A percentile compares a stretch with the other conserved stretches of the same genome.
phyloP scores from a whole-genome alignment of 2,113 vertebrate genomes.

The Sus scrofa region DNA sequence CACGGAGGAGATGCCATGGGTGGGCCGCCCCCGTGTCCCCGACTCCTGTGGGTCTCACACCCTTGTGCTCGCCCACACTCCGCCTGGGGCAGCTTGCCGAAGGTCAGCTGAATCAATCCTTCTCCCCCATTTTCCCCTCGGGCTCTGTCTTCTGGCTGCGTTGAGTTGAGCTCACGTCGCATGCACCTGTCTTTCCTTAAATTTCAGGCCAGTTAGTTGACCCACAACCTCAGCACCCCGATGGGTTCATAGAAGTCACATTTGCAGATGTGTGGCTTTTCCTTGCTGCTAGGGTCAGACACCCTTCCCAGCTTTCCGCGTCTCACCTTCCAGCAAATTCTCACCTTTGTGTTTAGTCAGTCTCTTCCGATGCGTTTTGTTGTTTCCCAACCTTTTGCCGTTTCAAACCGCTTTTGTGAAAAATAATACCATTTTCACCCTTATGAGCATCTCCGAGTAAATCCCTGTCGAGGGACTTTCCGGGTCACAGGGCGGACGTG shows the following conservation, averaged over 20 bases:
- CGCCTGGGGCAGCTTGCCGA: background rate
- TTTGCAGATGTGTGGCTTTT: background rate
- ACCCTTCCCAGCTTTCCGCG: background rate
- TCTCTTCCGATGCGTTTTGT: no score
- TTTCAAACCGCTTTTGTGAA: background rate
- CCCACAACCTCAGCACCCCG: background rate
- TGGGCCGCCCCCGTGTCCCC: accelerated
- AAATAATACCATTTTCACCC: background rate
- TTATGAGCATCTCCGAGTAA: background rate
- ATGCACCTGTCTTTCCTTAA: no score
- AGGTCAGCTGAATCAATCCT: no score
- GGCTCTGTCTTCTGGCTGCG: background rate
- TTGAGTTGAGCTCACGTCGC: no score
- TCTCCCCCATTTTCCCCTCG: no score
- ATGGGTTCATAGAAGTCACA: no score
- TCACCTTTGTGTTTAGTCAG: no score
- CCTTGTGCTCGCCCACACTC: background rate
- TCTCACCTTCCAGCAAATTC: background rate
- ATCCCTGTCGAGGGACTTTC: no score
- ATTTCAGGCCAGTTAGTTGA: background rate
- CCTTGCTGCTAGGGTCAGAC: background rate
- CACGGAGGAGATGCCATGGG: background rate
- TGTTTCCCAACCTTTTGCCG: background rate
- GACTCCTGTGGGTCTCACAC: background rate
- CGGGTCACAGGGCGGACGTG: no score